Percentiles rank a stretch among this genome's conserved stretches.
These are phyloP conservation scores for Peucedramus taeniatus DNA, from an alignment of 2,113 vertebrate species.

Conservation along the genomic window DNA sequence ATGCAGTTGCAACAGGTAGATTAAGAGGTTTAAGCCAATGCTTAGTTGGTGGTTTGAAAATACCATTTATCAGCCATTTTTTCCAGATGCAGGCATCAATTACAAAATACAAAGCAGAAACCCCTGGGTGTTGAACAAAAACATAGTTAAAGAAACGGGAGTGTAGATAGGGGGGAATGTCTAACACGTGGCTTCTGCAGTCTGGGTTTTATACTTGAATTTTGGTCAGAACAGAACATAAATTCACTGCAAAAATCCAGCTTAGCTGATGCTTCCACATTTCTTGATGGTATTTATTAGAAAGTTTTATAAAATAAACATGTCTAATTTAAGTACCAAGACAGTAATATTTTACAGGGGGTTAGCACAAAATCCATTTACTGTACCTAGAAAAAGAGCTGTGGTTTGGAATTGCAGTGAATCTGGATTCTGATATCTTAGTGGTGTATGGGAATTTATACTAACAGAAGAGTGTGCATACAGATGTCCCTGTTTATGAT, in stretches of 20 bases:
- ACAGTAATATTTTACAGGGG: background rate
- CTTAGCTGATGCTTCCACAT: background rate
- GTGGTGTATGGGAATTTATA: background rate
- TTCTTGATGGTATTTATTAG: background rate
- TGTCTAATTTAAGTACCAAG: background rate
- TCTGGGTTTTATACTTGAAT: background rate
- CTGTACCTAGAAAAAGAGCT: background rate
- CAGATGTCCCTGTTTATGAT: background rate
- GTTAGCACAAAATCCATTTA: background rate
- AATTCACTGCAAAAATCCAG: background rate
- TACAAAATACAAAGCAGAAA: background rate
- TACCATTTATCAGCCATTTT: background rate
- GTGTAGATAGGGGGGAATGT: background rate
- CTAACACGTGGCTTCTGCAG: background rate
- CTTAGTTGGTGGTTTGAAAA: background rate
- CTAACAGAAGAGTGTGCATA: background rate
- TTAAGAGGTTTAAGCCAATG: constrained; percentile 3
- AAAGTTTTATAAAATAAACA: background rate
- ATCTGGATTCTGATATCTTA: background rate
- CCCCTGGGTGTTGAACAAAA: background rate
- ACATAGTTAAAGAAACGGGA: background rate
- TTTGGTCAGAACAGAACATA: background rate
- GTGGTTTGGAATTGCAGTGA: background rate
- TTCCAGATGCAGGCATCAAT: background rate
- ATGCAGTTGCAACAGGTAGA: constrained; percentile 51